These are phyloP conservation scores for Tenthredo distinguenda DNA, from an alignment of 2,888 invertebrate species.

Conservation along the genomic window DNA sequence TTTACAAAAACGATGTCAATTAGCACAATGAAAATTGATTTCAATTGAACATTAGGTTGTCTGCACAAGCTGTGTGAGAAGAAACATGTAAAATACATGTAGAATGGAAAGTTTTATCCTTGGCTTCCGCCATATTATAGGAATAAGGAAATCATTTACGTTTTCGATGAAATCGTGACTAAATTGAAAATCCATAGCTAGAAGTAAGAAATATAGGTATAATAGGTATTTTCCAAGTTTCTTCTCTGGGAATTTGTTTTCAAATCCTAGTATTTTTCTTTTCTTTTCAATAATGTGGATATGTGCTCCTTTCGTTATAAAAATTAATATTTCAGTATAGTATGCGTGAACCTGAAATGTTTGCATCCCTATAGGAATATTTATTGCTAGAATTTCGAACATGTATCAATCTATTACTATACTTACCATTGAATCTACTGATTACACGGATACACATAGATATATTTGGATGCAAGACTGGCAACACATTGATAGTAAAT, in stretches of 20 bases:
- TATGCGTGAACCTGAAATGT: neutral
- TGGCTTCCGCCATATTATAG: neutral
- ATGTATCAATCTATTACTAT: slow-evolving; percentile 11
- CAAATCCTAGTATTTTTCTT: neutral
- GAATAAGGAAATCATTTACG: neutral
- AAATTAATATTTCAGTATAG: slow-evolving; percentile 16
- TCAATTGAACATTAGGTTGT: neutral
- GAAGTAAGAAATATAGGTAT: neutral
- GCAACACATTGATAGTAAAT: slow-evolving; percentile 63
- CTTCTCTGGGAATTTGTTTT: neutral
- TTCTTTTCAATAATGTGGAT: neutral
- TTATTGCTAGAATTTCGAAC: slow-evolving; percentile 36
- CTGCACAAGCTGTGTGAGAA: neutral
- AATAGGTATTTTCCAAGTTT: slow-evolving; percentile 12
- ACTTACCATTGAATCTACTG: slow-evolving; percentile 40
- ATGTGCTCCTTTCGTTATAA: slow-evolving; percentile 17
- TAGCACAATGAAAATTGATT: neutral
- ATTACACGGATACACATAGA: slow-evolving; percentile 64
- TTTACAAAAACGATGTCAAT: neutral
- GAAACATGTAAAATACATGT: neutral
- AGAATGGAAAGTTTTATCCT: neutral
- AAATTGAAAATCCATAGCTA: too few species aligned
- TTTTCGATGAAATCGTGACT: neutral
- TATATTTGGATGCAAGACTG: slow-evolving; percentile 61
- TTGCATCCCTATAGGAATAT: slow-evolving; percentile 19